Evolutionary conservation across 2,888 invertebrate genomes (phyloP).

Genomic region (Drosophila merina): DNA sequence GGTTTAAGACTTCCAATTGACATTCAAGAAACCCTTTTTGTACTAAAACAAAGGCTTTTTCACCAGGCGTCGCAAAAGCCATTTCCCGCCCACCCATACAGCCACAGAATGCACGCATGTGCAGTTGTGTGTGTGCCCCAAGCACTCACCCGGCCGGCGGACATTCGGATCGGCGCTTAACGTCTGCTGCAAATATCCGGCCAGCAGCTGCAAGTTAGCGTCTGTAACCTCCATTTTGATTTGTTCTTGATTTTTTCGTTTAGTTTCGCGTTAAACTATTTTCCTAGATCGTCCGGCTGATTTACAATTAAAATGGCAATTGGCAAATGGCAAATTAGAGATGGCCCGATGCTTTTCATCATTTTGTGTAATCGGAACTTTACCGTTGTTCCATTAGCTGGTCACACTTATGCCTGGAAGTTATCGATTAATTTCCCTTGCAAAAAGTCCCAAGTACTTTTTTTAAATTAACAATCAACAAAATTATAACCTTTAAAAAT

Average conservation of each 20-base stretch:
- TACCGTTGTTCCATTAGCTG: background rate
- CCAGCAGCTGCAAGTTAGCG: conserved; percentile 91
- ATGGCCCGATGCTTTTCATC: background rate
- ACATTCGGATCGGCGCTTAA: conserved; percentile 92
- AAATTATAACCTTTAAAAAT: too few species aligned
- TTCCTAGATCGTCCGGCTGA: conserved; percentile 1
- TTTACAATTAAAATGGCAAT: background rate
- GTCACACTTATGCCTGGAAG: background rate
- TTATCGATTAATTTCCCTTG: too few species aligned
- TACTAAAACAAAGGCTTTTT: background rate
- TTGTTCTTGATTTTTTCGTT: background rate
- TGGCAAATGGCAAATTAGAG: conserved; percentile 1
- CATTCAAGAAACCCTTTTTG: background rate
- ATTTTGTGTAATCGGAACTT: background rate
- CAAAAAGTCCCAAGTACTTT: too few species aligned
- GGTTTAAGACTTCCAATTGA: background rate
- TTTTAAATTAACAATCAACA: too few species aligned
- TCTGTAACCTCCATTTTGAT: conserved; percentile 93
- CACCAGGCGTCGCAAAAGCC: conserved; percentile 19
- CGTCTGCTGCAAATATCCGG: conserved; percentile 94
- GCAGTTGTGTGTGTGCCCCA: conserved; percentile 28
- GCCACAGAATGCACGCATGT: conserved; percentile 21
- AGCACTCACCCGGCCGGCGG: conserved; percentile 91
- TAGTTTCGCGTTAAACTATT: conserved; percentile 4
- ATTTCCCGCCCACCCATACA: conserved; percentile 62